These are phyloP conservation scores for Drosophila mayaguana DNA, from an alignment of 2,888 invertebrate genomes.

Conservation along the genomic window DNA sequence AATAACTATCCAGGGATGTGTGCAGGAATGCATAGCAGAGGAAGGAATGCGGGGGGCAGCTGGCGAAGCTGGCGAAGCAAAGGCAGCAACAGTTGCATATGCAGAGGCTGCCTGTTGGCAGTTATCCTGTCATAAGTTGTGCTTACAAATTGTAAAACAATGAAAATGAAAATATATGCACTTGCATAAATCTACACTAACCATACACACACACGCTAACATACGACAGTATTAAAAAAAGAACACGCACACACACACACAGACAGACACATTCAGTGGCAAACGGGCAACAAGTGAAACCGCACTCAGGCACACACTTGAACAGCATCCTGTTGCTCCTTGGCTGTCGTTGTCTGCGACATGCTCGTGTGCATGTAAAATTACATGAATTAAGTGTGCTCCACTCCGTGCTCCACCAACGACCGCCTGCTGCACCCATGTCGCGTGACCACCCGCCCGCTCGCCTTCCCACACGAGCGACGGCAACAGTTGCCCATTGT, in stretches of 20 bases:
- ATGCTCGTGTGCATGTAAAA: conserved; percentile 73
- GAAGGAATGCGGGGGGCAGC: too few relatives aligned
- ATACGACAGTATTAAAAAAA: too few relatives aligned
- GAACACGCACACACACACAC: conserved; percentile 5
- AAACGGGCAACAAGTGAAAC: conserved; percentile 77
- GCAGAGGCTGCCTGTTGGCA: conserved; percentile 30
- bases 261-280: conserved; percentile 51
- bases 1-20: background rate
- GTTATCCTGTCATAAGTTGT: conserved; percentile 79
- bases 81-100: conserved; percentile 34
- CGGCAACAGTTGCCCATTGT: conserved; percentile 58
- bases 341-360: conserved; percentile 55
- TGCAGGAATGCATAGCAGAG: too few relatives aligned
- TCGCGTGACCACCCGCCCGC: conserved; percentile 7
- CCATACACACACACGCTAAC: conserved; percentile 18
- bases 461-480: background rate
- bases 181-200: conserved; percentile 67
- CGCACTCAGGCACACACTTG: conserved; percentile 64
- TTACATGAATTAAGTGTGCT: conserved; percentile 81
- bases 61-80: background rate
- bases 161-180: conserved; percentile 76
- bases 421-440: conserved; percentile 1
- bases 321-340: conserved; percentile 75
- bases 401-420: conserved; percentile 35
- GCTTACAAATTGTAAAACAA: conserved; percentile 81